Conservation (phyloP, 2,113 vertebrate species). For the Brachirus orientalis region DNA sequence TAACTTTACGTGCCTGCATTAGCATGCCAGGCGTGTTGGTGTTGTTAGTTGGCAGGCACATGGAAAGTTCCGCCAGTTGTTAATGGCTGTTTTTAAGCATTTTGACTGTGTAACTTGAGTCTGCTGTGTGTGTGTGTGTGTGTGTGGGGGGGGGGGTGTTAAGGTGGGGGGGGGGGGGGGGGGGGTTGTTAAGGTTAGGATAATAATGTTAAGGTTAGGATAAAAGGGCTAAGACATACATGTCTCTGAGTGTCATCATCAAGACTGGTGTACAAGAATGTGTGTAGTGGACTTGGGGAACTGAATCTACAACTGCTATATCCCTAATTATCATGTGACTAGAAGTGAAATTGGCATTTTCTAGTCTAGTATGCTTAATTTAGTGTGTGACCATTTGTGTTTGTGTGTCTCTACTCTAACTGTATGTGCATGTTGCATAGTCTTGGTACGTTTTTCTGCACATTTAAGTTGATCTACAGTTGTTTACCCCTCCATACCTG, state of each 20-base stretch:
- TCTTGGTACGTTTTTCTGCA: background rate
- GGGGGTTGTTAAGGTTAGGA: no score
- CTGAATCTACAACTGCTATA: conserved; percentile 17
- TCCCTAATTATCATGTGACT: conserved; percentile 4
- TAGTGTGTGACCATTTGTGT: no score
- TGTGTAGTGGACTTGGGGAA: background rate
- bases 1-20: conserved; percentile 72
- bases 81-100: conserved; percentile 73
- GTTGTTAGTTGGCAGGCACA: conserved; percentile 59
- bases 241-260: no score
- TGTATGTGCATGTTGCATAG: no score
- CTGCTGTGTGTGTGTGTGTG: conserved; percentile 9
- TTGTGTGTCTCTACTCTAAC: no score
- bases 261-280: background rate
- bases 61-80: conserved; percentile 72
- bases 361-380: no score
- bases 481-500: no score
- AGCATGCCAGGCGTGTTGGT: conserved; percentile 72
- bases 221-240: no score
- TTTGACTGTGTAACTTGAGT: conserved; percentile 48
- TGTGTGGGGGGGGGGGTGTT: conserved; percentile 9
- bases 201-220: no score
- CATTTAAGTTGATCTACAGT: background rate
- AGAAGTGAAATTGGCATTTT: conserved; percentile 3
- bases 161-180: no score